Evolutionary conservation across 2,797 vertebrate species (phyloP), one percentile per base, ranked within the genome.

Genomic region (Enteromius argenteus): DNA sequence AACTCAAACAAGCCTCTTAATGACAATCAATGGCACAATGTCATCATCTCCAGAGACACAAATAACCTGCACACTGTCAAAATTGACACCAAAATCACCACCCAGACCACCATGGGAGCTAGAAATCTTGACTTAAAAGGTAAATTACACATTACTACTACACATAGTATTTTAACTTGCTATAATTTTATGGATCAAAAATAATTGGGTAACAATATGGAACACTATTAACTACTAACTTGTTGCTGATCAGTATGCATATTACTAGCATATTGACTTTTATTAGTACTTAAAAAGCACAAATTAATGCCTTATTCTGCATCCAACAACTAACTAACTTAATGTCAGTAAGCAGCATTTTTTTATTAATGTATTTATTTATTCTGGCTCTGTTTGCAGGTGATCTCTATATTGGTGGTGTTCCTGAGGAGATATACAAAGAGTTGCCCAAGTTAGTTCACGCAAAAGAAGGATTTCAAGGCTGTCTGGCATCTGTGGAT

Each of bases 1-100:
- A 99, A 98, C 92, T 99, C 98, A 78, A 98, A 98, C 91, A 99
- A 98, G 89, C 97, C 97, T 44, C 94, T 99, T 85, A 99, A 98
- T n/a, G 98, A 99, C 95, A 99, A 99, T 93, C 96, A 99, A 89
- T 99, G 98, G 98, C 98, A 99, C 90, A 99, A 97, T 8, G 97
- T 99, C 80, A 96, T 99, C 92, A 98, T 99, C 92, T 99, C 98
- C 53, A 94, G 97, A 90, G 98, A 99, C 91, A 97, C 96, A 85
- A 98, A 96, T 95, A 99, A 99, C 89, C 95, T 98, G 32, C 98
- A 99, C 91, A 99, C 96, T 1, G 97, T 99, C 84, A 99, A 98
- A 93, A 99, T 99, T 4, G 97, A 99, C 91, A 98, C 97, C 17
- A 98, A 98, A 93, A 94, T 97, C 92, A 98, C 97, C 37, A 99